Percentiles rank a stretch among this genome's conserved stretches.
phyloP scores from a whole-genome alignment of 1,140 invertebrate genomes.

The Drosophila orosa region DNA sequence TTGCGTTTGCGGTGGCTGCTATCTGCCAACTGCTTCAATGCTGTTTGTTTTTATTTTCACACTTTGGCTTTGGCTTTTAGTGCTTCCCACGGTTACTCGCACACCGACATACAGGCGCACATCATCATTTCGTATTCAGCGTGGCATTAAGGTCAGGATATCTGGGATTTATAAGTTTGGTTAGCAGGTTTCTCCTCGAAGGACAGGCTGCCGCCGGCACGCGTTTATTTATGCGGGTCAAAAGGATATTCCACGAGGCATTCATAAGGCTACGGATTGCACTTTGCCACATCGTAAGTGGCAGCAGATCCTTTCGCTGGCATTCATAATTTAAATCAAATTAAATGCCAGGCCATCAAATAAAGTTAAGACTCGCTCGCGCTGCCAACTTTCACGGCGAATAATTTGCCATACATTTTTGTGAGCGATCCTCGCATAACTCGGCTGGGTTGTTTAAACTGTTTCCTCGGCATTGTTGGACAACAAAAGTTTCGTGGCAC shows the following conservation, averaged over 20 bases:
- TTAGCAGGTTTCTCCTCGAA: slow-evolving; percentile 55
- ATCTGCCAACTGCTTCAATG: slow-evolving; percentile 58
- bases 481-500: slow-evolving; percentile 61
- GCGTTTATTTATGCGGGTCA: slow-evolving; percentile 67
- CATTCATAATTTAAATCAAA: slow-evolving; percentile 57
- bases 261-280: slow-evolving; percentile 30
- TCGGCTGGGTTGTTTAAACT: slow-evolving; percentile 44
- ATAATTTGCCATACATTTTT: slow-evolving; percentile 39
- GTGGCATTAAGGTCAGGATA: slow-evolving; percentile 81
- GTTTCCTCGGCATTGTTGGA: slow-evolving; percentile 46
- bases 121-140: slow-evolving; percentile 80
- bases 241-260: slow-evolving; percentile 37
- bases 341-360: slow-evolving; percentile 57
- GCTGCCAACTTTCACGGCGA: neutral
- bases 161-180: slow-evolving; percentile 83
- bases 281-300: slow-evolving; percentile 65
- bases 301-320: slow-evolving; percentile 31
- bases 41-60: slow-evolving; percentile 72
- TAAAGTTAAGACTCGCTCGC: slow-evolving; percentile 18
- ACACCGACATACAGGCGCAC: slow-evolving; percentile 24
- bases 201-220: slow-evolving; percentile 29
- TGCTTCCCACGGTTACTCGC: slow-evolving; percentile 31
- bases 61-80: slow-evolving; percentile 58
- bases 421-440: slow-evolving; percentile 45
- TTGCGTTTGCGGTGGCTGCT: slow-evolving; percentile 33